These are phyloP conservation scores for Thalpophila matura DNA, from an alignment of 2,888 invertebrate genomes.

Conservation along the genomic window DNA sequence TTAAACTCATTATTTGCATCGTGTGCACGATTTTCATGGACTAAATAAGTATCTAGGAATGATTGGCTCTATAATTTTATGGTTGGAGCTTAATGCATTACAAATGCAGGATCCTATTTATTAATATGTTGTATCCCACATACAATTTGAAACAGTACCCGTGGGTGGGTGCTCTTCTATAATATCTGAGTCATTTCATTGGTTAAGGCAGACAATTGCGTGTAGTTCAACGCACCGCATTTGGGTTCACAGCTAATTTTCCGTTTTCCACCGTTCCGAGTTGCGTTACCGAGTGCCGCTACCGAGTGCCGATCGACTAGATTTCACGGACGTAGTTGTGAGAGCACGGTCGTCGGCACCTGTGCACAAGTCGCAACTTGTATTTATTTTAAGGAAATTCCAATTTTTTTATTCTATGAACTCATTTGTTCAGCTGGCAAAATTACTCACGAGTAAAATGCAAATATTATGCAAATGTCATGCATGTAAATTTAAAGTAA, in stretches of 20 bases:
- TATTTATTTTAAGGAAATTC: conserved; percentile 57
- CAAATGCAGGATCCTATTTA: conserved; percentile 61
- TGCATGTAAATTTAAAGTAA: conserved; percentile 23
- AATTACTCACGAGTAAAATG: conserved; percentile 43
- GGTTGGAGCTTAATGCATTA: conserved; percentile 51
- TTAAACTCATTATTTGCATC: conserved; percentile 76
- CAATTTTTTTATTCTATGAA: conserved; percentile 51
- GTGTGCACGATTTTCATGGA: conserved; percentile 71
- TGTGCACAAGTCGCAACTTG: conserved; percentile 52
- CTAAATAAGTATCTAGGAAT: conserved; percentile 54
- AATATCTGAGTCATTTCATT: conserved; percentile 71
- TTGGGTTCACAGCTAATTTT: conserved; percentile 79
- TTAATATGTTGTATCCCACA: conserved; percentile 52
- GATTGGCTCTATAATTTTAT: conserved; percentile 58
- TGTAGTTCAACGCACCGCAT: conserved; percentile 81
- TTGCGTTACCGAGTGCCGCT: conserved; percentile 68
- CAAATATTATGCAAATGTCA: no score
- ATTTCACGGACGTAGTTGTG: conserved; percentile 39
- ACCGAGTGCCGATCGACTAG: conserved; percentile 50
- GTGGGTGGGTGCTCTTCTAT: conserved; percentile 67
- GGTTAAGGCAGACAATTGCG: conserved; percentile 72
- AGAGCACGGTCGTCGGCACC: conserved; percentile 42
- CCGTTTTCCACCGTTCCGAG: conserved; percentile 84
- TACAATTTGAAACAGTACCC: conserved; percentile 63
- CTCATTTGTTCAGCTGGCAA: conserved; percentile 40